These are phyloP conservation scores for Philhelius pedissequus DNA, from an alignment of 2,888 invertebrate species.

Conservation along the genomic window DNA sequence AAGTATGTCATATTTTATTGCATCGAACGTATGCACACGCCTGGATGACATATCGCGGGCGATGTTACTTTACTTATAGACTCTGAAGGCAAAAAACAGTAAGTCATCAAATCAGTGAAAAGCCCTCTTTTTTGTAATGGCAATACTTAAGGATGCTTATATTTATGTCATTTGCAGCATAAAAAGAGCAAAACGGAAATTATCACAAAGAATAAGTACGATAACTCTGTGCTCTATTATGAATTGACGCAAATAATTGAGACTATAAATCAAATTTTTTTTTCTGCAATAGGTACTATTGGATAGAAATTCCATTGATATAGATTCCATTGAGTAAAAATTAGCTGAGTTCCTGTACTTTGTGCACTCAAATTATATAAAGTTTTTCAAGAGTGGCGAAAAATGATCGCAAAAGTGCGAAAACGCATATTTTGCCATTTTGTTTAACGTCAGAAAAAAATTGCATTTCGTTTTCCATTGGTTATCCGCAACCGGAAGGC, in stretches of 20 bases:
- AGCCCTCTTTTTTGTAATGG: constrained; percentile 1
- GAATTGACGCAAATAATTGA: not conserved
- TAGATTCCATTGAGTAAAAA: not conserved
- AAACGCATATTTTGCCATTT: too few relatives aligned
- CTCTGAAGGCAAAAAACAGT: not conserved
- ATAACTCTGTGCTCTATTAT: not conserved
- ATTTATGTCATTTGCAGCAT: constrained; percentile 53
- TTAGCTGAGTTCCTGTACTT: too few relatives aligned
- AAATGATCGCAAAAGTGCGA: too few relatives aligned
- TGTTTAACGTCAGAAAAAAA: too few relatives aligned
- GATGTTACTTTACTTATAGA: constrained; percentile 32
- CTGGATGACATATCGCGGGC: constrained; percentile 58
- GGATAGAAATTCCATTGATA: not conserved
- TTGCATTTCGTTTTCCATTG: too few relatives aligned
- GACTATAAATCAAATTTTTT: constrained; percentile 28
- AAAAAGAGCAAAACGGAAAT: constrained; percentile 51
- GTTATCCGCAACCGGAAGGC: too few relatives aligned
- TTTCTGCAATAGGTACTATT: not conserved
- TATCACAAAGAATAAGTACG: not conserved
- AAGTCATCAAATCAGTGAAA: constrained; percentile 18
- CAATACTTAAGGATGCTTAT: constrained; percentile 20
- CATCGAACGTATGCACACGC: constrained; percentile 63
- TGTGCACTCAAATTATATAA: too few relatives aligned
- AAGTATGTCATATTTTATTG: constrained; percentile 66
- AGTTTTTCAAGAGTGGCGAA: too few relatives aligned